A percentile compares a stretch with the other conserved stretches of the same genome.
These are phyloP conservation scores for Anadara kagoshimensis DNA, from an alignment of 1,140 invertebrate species.

Conservation along the genomic window DNA sequence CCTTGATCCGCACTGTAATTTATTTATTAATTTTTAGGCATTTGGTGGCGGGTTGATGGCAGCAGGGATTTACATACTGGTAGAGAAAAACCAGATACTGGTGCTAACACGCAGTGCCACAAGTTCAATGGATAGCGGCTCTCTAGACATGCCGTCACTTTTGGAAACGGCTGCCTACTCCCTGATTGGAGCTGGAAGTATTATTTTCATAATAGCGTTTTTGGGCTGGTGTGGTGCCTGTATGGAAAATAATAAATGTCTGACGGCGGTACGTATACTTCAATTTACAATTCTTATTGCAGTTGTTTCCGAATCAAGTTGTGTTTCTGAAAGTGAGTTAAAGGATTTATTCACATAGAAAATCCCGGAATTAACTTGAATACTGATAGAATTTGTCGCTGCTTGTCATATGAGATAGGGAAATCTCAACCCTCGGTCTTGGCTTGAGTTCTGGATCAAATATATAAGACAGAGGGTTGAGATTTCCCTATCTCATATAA, in stretches of 20 bases:
- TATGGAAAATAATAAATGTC: conserved; percentile 86
- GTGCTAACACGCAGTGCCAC: conserved; percentile 28
- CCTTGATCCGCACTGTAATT: background rate
- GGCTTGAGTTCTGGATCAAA: too few relatives aligned
- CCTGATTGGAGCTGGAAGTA: conserved; percentile 83
- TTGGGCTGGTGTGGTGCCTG: conserved; percentile 89
- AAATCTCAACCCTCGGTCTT: too few relatives aligned
- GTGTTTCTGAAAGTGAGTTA: too few relatives aligned
- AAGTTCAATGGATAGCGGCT: conserved; percentile 42
- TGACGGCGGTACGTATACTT: conserved; percentile 60
- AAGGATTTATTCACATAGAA: too few relatives aligned
- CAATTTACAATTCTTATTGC: background rate
- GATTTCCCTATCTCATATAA: too few relatives aligned
- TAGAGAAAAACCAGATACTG: conserved; percentile 31
- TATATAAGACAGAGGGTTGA: too few relatives aligned
- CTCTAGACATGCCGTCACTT: conserved; percentile 74
- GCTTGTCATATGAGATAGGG: too few relatives aligned
- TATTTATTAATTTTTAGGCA: conserved; percentile 6
- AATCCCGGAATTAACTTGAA: too few relatives aligned
- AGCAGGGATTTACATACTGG: conserved; percentile 28
- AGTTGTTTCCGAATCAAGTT: too few relatives aligned
- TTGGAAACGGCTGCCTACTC: conserved; percentile 66
- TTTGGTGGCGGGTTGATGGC: conserved; percentile 32
- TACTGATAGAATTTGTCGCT: too few relatives aligned
- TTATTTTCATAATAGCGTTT: conserved; percentile 88